Percentiles rank a stretch among this genome's conserved stretches.
phyloP scores from a whole-genome alignment of 2,797 vertebrate species.

The Mormyrus proboscirostris region DNA sequence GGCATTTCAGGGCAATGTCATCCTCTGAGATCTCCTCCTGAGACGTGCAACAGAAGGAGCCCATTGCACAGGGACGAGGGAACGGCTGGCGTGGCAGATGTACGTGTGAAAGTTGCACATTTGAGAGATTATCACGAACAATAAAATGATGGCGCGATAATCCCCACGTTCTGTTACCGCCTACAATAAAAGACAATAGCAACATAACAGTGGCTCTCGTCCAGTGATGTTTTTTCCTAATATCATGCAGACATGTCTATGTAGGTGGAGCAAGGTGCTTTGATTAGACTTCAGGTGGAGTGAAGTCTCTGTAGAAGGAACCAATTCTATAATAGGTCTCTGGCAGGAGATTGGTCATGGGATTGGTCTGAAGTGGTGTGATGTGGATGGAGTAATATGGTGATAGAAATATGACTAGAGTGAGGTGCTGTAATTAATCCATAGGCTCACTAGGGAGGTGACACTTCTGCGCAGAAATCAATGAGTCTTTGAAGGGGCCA shows the following conservation, averaged over 20 bases:
- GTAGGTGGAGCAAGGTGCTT: not conserved
- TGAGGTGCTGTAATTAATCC: not conserved
- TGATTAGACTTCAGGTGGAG: not conserved
- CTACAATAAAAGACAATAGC: conserved; percentile 9
- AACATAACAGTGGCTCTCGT: not conserved
- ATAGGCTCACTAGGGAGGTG: not conserved
- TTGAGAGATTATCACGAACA: conserved; percentile 4
- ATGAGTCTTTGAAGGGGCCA: not conserved
- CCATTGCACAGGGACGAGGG: not conserved
- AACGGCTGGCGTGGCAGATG: not conserved
- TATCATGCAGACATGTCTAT: not conserved
- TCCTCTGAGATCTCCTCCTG: not conserved
- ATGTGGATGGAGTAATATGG: not conserved
- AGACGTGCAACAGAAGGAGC: not conserved
- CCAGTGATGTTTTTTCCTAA: not conserved
- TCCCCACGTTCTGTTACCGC: not conserved
- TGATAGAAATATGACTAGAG: not conserved
- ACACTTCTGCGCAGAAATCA: not conserved
- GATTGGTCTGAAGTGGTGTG: not conserved
- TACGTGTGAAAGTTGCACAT: conserved; percentile 2
- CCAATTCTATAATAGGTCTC: not conserved
- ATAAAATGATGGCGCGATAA: not conserved
- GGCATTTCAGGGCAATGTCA: not conserved
- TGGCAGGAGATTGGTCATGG: not conserved
- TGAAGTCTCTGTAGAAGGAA: not conserved